Evolutionary conservation across 2,888 invertebrate species (phyloP), one percentile per base, ranked within the genome.

Genomic region (Electrophaes corylata): DNA sequence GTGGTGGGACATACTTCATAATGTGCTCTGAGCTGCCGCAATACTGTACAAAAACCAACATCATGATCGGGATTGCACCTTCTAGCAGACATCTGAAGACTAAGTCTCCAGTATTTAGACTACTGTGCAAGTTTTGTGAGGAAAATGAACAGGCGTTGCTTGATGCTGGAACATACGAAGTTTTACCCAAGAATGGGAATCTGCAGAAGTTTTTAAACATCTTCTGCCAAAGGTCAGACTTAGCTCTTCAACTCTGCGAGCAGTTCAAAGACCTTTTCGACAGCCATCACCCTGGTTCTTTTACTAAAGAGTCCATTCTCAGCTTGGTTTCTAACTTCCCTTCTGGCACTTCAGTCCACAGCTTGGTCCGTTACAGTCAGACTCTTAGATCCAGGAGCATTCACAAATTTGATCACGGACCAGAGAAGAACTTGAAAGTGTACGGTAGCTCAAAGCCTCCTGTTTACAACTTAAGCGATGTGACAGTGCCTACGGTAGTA

Each of bases 31-130:
- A 93, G 65, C 82, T 83, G 46, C 94, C 95, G 0, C 93, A 92
- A 18, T 95, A 94, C 65, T 94, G 95, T 78, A 75, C 88, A 0
- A 95, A 95, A 79, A 89, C 94, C 0, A 84, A 91, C 4, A 76
- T 93, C 0, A 88, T 94, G 79, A 92, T 94, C 59, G 92, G 92
- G 0, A 67, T 96, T 49, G 95, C 95, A 0, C 96, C 96, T 0
- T 93, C 95, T 0, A 50, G 82, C 0, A 79, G 87, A 8, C 81
- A 92, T 80, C 71, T 88, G 51, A 70, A 92, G 70, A 72, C 94
- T 67, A 83, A 83, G 62, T 79, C 84, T 0, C 6, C 66, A 1
- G n/a, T 65, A 0, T 78, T 75, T 26, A 73, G 76, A 46, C n/a
- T 55, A 0, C 0, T 81, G 0, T 52, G 66, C 0, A 49, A 62